Evolutionary conservation across 1,140 invertebrate genomes (phyloP), one percentile per base, ranked within the genome.

Genomic region (Chironomus tepperi): DNA sequence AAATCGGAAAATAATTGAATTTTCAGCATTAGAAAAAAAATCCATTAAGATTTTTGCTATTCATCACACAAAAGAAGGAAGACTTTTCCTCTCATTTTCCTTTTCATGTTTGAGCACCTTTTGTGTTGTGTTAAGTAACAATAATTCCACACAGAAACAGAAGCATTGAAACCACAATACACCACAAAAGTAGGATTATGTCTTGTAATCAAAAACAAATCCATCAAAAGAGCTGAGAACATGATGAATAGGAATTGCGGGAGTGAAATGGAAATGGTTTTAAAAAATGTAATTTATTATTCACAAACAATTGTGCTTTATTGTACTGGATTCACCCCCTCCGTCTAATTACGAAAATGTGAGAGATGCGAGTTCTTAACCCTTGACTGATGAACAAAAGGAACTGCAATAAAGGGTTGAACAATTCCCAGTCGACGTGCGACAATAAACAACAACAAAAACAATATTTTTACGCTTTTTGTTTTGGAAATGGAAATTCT

Each of bases 381-480:
- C 47, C 47, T 57, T n/a, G 15, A 15, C 47, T n/a, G 47, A 57
- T 3, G 47, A n/a, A 57, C n/a, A 57, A 57, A 57, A 57, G 43
- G 47, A n/a, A n/a, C 15, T 57, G 47, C 47, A 57, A n/a, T n/a
- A 57, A 57, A n/a, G 12, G 47, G 12, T 57, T 57, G 24, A 34
- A n/a, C 47, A 57, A 57, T 57, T 57, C 47, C 47, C 47, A 57
- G 47, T 12, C 12, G 47, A 57, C 5, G 47, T n/a, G 12, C 47
- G 47, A 57, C 47, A 57, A 57, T 57, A 57, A 57, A 57, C 47
- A 57, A 57, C 47, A 57, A n/a, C 47, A n/a, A 57, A n/a, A 57
- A 57, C n/a, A n/a, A 57, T 57, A 15, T 57, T n/a, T 57, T 12
- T 57, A n/a, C 15, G 12, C 8, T 10, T n/a, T n/a, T 7, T 47